Evolutionary conservation across 2,797 vertebrate species (phyloP).

Genomic region (Coluber constrictor): DNA sequence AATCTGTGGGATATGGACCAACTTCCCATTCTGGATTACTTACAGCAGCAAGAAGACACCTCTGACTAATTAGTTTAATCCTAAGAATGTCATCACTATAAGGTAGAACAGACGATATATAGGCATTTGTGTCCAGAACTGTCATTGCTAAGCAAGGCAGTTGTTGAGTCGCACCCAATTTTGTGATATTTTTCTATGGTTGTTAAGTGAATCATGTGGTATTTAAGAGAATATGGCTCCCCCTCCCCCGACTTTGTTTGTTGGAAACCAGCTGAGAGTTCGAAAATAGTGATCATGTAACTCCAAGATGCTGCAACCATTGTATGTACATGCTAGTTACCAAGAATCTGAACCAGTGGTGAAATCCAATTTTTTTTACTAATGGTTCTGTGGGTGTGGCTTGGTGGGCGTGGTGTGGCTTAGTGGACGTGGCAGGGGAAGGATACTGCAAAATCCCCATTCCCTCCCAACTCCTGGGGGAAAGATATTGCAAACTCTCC

Average conservation of each 20-base stretch:
- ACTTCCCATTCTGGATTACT: neutral
- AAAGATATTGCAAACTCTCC: no score
- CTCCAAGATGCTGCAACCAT: neutral
- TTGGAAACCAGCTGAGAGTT: neutral
- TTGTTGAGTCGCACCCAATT: neutral
- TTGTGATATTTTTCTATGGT: no score
- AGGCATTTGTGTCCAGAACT: neutral
- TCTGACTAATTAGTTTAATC: neutral
- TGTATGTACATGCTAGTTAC: neutral
- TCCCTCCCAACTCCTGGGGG: no score
- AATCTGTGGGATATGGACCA: neutral
- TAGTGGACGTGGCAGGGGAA: no score
- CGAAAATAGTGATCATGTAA: neutral
- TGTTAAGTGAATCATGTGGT: no score
- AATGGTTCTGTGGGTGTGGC: no score
- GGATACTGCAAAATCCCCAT: no score
- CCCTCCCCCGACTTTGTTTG: neutral
- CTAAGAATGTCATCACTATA: neutral
- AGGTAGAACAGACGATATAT: neutral
- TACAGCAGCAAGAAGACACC: neutral
- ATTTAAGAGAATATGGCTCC: neutral
- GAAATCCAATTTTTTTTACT: no score
- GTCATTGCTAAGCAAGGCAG: neutral
- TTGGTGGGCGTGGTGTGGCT: no score
- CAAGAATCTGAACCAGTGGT: neutral